phyloP scores from a whole-genome alignment of 2,888 invertebrate genomes.

The Drosophila stalkeri region DNA sequence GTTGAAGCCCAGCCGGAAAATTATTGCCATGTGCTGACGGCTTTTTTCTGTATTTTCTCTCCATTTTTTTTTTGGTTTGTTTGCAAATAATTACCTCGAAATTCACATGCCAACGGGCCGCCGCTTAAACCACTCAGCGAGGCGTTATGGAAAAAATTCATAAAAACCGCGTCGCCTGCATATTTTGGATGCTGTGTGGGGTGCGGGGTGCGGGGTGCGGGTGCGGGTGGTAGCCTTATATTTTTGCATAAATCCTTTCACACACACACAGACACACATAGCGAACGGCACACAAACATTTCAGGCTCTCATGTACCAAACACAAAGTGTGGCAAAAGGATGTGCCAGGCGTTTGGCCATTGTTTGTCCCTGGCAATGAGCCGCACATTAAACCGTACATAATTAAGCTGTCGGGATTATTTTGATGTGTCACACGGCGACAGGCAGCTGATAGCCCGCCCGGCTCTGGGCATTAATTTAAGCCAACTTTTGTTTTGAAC shows the following conservation, averaged over 20 bases:
- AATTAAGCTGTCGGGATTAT: slow-evolving; percentile 84
- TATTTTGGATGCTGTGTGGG: slow-evolving; percentile 49
- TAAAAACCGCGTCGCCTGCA: slow-evolving; percentile 49
- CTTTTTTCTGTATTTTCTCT: slow-evolving; percentile 35
- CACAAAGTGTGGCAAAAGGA: slow-evolving; percentile 55
- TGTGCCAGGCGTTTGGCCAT: slow-evolving; percentile 49
- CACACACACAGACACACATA: slow-evolving; percentile 20
- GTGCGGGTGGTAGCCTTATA: slow-evolving; percentile 66
- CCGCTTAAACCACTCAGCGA: slow-evolving; percentile 69
- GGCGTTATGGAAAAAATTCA: slow-evolving; percentile 75
- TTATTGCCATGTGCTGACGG: slow-evolving; percentile 67
- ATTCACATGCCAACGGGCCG: slow-evolving; percentile 51
- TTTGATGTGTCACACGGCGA: slow-evolving; percentile 81
- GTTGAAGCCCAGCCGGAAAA: slow-evolving; percentile 65
- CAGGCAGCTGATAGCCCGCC: slow-evolving; percentile 77
- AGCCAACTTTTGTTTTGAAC: slow-evolving; percentile 77
- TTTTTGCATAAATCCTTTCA: slow-evolving; percentile 79
- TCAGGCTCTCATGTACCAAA: slow-evolving; percentile 10
- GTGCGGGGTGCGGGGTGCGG: slow-evolving; percentile 35
- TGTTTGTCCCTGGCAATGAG: slow-evolving; percentile 71
- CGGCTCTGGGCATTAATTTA: slow-evolving; percentile 66
- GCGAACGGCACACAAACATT: slow-evolving; percentile 37
- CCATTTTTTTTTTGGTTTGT: slow-evolving; percentile 41
- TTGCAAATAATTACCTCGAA: slow-evolving; percentile 75
- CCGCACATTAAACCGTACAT: slow-evolving; percentile 76